Percentiles rank a stretch among this genome's conserved stretches.
phyloP scores from a whole-genome alignment of 1,140 invertebrate genomes.

The Ceratoteleas bidentatus region DNA sequence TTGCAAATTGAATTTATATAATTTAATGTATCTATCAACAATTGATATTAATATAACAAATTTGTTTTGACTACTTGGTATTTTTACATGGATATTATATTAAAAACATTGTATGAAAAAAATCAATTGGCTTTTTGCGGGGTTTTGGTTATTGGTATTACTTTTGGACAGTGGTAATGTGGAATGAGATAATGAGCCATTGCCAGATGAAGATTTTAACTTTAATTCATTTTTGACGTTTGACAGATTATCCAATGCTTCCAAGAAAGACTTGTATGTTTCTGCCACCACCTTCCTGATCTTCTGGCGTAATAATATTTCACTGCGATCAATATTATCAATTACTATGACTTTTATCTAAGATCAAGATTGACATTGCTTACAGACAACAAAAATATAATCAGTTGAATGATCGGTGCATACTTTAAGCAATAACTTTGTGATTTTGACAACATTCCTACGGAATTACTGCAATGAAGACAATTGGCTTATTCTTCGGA shows the following conservation, averaged over 20 bases:
- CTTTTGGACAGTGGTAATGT: slow-evolving; percentile 42
- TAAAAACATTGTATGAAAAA: background rate
- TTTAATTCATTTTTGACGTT: slow-evolving; percentile 55
- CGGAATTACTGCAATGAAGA: slow-evolving; percentile 3
- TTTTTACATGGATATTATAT: background rate
- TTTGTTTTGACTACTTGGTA: no score
- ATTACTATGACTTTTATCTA: slow-evolving; percentile 35
- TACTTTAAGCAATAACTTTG: slow-evolving; percentile 2
- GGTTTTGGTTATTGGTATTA: slow-evolving; percentile 32
- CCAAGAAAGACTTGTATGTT: slow-evolving; percentile 57
- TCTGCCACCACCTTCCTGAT: slow-evolving; percentile 63
- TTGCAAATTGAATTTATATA: no score
- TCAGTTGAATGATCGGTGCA: background rate
- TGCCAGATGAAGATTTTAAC: slow-evolving; percentile 48
- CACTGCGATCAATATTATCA: slow-evolving; percentile 52
- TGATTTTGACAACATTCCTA: slow-evolving; percentile 6
- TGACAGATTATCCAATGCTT: slow-evolving; percentile 60
- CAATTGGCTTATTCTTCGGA: no score
- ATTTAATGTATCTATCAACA: no score
- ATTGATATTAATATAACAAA: no score
- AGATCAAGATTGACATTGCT: slow-evolving; percentile 1
- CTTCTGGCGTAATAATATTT: slow-evolving; percentile 56
- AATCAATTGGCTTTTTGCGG: slow-evolving; percentile 7
- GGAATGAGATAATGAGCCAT: slow-evolving; percentile 54
- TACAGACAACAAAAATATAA: background rate